Conservation (phyloP, 2,113 vertebrate species). For the Megaleporinus macrocephalus region DNA sequence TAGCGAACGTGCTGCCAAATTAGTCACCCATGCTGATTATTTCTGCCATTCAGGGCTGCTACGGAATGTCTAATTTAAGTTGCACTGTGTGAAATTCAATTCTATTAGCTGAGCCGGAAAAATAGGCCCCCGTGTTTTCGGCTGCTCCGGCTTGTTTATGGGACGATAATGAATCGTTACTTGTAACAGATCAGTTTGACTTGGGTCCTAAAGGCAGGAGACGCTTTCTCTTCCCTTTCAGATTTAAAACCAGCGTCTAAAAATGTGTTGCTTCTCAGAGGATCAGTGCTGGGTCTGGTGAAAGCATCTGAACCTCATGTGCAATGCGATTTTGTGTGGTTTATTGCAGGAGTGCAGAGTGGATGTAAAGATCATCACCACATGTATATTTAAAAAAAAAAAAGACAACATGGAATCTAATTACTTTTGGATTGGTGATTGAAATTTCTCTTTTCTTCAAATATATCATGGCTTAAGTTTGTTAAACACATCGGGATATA, state of each 20-base stretch:
- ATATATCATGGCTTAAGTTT: too few species aligned
- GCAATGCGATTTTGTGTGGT: not conserved
- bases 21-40: conserved; percentile 95
- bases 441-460: too few species aligned
- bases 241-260: conserved; percentile 22
- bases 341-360: not conserved
- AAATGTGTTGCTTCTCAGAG: conserved; percentile 17
- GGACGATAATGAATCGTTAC: conserved; percentile 68
- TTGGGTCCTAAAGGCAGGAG: conserved; percentile 64
- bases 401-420: too few species aligned
- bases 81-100: conserved; percentile 88
- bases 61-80: conserved; percentile 92
- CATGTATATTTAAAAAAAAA: too few species aligned
- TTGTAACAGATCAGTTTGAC: conserved; percentile 61
- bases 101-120: conserved; percentile 76
- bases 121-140: conserved; percentile 74
- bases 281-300: conserved; percentile 2
- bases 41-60: conserved; percentile 86
- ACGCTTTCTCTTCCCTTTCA: conserved; percentile 18
- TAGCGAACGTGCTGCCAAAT: conserved; percentile 91
- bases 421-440: too few species aligned
- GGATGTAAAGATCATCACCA: not conserved
- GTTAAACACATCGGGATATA: too few species aligned
- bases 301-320: not conserved
- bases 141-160: conserved; percentile 76